phyloP scores from a whole-genome alignment of 2,888 invertebrate genomes.

The Cheilosia soror region DNA sequence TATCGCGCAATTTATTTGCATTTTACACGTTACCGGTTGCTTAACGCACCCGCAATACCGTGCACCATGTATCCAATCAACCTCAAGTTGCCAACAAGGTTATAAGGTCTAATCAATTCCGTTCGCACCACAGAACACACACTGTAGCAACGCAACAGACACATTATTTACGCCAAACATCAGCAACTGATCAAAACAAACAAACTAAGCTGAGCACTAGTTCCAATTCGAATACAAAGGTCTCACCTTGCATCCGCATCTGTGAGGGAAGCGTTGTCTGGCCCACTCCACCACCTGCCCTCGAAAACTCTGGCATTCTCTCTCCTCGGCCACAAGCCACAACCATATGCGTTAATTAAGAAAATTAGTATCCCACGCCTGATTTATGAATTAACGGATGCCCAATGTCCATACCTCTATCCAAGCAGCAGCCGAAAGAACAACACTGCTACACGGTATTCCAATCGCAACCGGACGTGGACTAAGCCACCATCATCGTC shows the following conservation, averaged over 20 bases:
- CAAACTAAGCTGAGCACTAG: conserved; percentile 37
- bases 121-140: conserved; percentile 34
- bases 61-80: conserved; percentile 46
- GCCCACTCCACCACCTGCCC: conserved; percentile 36
- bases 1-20: conserved; percentile 53
- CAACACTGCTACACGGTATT: conserved; percentile 50
- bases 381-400: conserved; percentile 79
- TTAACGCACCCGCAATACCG: conserved; percentile 35
- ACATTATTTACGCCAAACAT: conserved; percentile 66
- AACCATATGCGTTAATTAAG: conserved; percentile 80
- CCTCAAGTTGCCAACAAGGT: conserved; percentile 53
- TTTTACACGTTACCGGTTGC: conserved; percentile 30
- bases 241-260: conserved; percentile 67
- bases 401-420: conserved; percentile 49
- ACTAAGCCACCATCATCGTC: conserved; percentile 35
- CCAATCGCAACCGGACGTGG: conserved; percentile 71
- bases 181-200: conserved; percentile 71
- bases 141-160: conserved; percentile 1
- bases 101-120: conserved; percentile 73
- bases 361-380: conserved; percentile 80
- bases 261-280: background rate
- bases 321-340: conserved; percentile 17
- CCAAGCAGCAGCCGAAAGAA: conserved; percentile 4
- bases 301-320: conserved; percentile 6
- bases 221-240: conserved; percentile 40